Evolutionary conservation across 2,797 vertebrate genomes (phyloP), one percentile per base, ranked within the genome.

Genomic region (Cuniculus paca): DNA sequence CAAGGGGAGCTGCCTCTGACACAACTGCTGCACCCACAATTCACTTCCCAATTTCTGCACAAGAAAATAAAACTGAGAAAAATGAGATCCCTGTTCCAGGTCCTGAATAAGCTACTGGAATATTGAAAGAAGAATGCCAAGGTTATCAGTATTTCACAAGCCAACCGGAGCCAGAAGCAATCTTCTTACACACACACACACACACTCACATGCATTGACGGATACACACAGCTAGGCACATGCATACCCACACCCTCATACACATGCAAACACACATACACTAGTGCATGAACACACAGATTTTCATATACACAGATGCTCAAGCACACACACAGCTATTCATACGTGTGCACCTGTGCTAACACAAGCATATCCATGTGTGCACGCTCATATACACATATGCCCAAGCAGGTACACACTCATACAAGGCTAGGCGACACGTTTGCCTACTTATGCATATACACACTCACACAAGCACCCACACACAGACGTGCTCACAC

Each of bases 11-110:
- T 13, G 24, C 89, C 20, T 11, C 3, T 3, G 28, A 5, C 75
- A 4, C 39, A 6, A 4, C 24, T 2, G 63, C 58, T 16, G 26
- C 63, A n/a, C 1, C 39, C 10, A 6, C 26, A 4, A 3, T 10
- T 31, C 3, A 13, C 34, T 1, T 72, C 58, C 68, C 56, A 50
- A 5, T 24, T 87, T 36, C 70, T 60, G 34, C 0, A n/a, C 9
- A 5, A 58, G 8, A 58, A 82, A 78, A 68, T 79, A 28, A 70
- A 94, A 13, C 31, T n/a, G 13, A 77, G 24, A 50, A 70, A 75
- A 54, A 34, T 6, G 22, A 80, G 4, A 4, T 48, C 14, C n/a
- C 48, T 36, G 17, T 65, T 14, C 26, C n/a, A 11, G 61, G 16
- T 42, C 70, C 70, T n/a, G 12, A 14, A 4, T 26, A 16, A 93